phyloP scores from a whole-genome alignment of 2,888 invertebrate genomes.

The Luperina nickerlii region DNA sequence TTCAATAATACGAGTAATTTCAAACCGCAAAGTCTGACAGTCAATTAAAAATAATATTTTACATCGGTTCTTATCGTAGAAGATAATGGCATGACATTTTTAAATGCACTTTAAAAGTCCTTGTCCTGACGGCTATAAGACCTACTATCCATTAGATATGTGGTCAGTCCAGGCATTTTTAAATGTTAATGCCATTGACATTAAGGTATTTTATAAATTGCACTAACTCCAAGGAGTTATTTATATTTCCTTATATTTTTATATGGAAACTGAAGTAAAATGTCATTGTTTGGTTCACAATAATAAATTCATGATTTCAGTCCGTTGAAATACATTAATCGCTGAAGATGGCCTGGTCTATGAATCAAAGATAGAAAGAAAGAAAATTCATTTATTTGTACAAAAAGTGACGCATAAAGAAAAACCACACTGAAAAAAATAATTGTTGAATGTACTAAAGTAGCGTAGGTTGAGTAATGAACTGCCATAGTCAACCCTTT shows the following conservation, averaged over 20 bases:
- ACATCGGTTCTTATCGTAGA: neutral
- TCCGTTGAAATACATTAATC: neutral
- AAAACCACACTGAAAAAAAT: too few species aligned
- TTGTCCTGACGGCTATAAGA: neutral
- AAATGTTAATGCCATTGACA: slow-evolving; percentile 24
- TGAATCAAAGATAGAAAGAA: neutral
- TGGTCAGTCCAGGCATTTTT: neutral
- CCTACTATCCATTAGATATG: neutral
- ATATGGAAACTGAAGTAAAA: neutral
- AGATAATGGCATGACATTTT: slow-evolving; percentile 33
- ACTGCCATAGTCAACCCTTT: too few species aligned
- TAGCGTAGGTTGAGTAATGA: too few species aligned
- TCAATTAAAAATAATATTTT: neutral
- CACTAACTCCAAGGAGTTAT: neutral
- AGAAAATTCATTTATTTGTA: neutral
- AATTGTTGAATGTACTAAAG: too few species aligned
- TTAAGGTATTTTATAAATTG: slow-evolving; percentile 2
- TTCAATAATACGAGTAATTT: slow-evolving; percentile 3
- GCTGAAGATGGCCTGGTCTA: neutral
- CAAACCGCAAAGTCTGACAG: slow-evolving; percentile 22
- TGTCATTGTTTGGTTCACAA: neutral
- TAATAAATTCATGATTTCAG: neutral
- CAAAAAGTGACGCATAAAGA: neutral
- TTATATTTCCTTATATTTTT: neutral
- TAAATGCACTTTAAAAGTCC: slow-evolving; percentile 35